Evolutionary conservation across 2,888 invertebrate species (phyloP).

Genomic region (Melieria omissa): DNA sequence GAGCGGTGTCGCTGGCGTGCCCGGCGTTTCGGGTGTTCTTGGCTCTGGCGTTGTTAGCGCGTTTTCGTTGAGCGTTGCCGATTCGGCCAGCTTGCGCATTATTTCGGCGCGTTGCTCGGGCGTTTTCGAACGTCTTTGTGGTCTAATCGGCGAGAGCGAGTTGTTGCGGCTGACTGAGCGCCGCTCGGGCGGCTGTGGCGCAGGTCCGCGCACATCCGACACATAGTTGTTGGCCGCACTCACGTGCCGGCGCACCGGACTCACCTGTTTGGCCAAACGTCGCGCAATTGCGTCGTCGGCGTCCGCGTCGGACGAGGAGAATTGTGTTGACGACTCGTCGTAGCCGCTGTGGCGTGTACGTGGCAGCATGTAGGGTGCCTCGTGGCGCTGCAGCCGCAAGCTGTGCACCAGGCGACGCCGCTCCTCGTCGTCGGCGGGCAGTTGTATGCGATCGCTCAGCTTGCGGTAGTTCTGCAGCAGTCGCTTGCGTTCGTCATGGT

Average conservation of each 20-base stretch:
- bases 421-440: constrained; percentile 60
- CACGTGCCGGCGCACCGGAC: constrained; percentile 43
- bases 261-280: constrained; percentile 41
- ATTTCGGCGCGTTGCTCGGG: constrained; percentile 53
- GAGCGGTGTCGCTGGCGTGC: not conserved
- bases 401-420: constrained; percentile 59
- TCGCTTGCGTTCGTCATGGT: constrained; percentile 62
- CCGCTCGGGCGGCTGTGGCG: constrained; percentile 47
- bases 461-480: constrained; percentile 62
- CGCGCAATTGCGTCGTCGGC: constrained; percentile 45
- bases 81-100: constrained; percentile 45
- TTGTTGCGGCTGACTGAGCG: constrained; percentile 55
- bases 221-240: constrained; percentile 42
- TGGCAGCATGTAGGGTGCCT: constrained; percentile 46
- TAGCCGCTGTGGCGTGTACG: constrained; percentile 50
- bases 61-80: constrained; percentile 1
- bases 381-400: constrained; percentile 56
- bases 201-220: constrained; percentile 54
- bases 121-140: constrained; percentile 60
- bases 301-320: constrained; percentile 64
- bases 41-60: constrained; percentile 27
- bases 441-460: constrained; percentile 57
- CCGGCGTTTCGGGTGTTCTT: constrained; percentile 30
- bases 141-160: constrained; percentile 61
- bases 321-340: constrained; percentile 65